Evolutionary conservation across 2,797 vertebrate species (phyloP).

Genomic region (Onychomys torridus): DNA sequence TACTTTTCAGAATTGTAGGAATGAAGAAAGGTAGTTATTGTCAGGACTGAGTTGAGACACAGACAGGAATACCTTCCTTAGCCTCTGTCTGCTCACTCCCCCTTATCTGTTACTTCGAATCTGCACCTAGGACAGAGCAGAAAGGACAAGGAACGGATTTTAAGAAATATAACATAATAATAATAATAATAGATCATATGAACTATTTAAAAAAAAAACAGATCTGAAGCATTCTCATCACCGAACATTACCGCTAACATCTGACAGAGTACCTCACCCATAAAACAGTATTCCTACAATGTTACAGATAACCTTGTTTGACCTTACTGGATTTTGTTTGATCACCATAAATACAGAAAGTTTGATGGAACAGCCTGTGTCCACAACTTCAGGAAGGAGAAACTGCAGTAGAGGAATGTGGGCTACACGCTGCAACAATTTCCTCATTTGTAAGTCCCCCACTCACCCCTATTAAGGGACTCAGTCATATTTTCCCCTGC

Average conservation of each 20-base stretch:
- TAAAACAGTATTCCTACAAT: not conserved
- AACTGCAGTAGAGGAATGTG: not conserved
- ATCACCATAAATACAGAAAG: not conserved
- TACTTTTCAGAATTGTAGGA: not conserved
- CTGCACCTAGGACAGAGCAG: not conserved
- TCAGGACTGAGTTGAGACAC: not conserved
- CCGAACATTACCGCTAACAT: not conserved
- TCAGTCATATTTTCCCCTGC: not conserved
- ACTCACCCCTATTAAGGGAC: not conserved
- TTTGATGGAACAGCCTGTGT: not conserved
- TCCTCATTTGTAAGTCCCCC: not conserved
- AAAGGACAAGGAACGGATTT: not conserved
- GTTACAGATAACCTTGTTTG: not conserved
- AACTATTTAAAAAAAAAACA: not conserved
- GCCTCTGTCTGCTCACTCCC: not conserved
- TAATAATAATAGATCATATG: not conserved
- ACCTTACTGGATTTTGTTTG: not conserved
- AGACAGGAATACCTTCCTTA: not conserved
- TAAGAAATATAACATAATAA: not conserved
- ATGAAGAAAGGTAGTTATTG: not conserved
- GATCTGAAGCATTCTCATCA: not conserved
- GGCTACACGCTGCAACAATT: not conserved
- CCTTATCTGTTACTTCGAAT: not conserved
- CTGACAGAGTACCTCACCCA: not conserved
- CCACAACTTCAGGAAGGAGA: not conserved